Conservation (phyloP, 2,888 invertebrate species). For the Hemistola chrysoprasaria region DNA sequence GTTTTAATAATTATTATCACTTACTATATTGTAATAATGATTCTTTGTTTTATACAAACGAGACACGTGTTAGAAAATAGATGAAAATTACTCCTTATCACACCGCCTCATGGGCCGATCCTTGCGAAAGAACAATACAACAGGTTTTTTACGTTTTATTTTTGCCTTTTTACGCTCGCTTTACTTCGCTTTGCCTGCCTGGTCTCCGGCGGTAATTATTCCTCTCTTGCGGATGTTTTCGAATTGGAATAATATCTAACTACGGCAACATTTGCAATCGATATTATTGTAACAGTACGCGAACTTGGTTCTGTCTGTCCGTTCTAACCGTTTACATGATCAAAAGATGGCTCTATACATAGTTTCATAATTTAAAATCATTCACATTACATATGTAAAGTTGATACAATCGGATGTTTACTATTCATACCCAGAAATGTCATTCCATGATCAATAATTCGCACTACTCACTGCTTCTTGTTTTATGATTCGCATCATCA, state of each 20-base stretch:
- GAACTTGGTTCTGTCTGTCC: too few relatives aligned
- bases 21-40: conserved; percentile 44
- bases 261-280: conserved; percentile 6
- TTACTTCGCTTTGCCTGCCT: conserved; percentile 37
- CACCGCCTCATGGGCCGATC: conserved; percentile 53
- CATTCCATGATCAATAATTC: conserved; percentile 43
- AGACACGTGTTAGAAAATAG: conserved; percentile 58
- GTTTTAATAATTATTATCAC: conserved; percentile 38
- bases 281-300: background rate
- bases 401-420: too few relatives aligned
- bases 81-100: conserved; percentile 66
- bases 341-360: too few relatives aligned
- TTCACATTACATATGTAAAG: too few relatives aligned
- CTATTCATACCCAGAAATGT: background rate
- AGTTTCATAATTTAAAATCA: too few relatives aligned
- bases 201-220: conserved; percentile 43
- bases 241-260: conserved; percentile 28
- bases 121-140: conserved; percentile 74
- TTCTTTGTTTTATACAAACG: conserved; percentile 39
- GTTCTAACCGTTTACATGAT: too few relatives aligned
- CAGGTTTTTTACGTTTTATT: conserved; percentile 70
- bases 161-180: conserved; percentile 55
- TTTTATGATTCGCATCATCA: conserved; percentile 60
- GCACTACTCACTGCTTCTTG: conserved; percentile 44
- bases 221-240: conserved; percentile 54